phyloP scores from a whole-genome alignment of 2,888 invertebrate species.

The Alloplasta piceator region DNA sequence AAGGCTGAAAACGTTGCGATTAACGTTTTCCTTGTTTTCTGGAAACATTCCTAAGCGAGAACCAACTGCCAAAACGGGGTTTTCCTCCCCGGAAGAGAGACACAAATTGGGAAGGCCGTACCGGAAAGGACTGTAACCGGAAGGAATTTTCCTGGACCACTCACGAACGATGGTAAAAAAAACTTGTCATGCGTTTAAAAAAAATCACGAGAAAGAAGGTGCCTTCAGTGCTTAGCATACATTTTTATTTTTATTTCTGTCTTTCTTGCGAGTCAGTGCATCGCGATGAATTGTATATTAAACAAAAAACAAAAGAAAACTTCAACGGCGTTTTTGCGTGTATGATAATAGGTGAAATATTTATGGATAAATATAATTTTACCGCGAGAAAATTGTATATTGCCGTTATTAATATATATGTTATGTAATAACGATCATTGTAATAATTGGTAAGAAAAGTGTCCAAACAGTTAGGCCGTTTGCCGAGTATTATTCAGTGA shows the following conservation, averaged over 20 bases:
- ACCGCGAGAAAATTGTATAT: conserved; percentile 56
- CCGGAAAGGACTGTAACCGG: conserved; percentile 15
- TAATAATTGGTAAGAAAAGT: conserved; percentile 37
- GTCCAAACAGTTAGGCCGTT: conserved; percentile 8
- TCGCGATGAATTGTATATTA: conserved; percentile 50
- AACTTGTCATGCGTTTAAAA: conserved; percentile 7
- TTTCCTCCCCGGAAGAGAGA: conserved; percentile 29
- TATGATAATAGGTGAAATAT: conserved; percentile 56
- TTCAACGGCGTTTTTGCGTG: conserved; percentile 33
- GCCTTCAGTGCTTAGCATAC: conserved; percentile 47
- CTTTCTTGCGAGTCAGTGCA: conserved; percentile 18
- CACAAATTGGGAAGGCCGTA: conserved; percentile 13
- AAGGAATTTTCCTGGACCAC: neutral
- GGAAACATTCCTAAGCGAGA: conserved; percentile 78
- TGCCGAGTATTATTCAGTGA: conserved; percentile 9
- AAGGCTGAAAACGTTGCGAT: conserved; percentile 67
- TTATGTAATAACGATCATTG: conserved; percentile 16
- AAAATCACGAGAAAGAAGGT: conserved; percentile 48
- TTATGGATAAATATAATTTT: conserved; percentile 32
- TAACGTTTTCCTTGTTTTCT: conserved; percentile 70
- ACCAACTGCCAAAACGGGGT: conserved; percentile 73
- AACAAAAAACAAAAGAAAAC: conserved; percentile 11
- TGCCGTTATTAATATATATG: conserved; percentile 58
- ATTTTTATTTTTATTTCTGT: conserved; percentile 16
- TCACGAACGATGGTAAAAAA: conserved; percentile 1